Evolutionary conservation across 2,113 vertebrate genomes (phyloP).

Genomic region (Oryzias woworae): DNA sequence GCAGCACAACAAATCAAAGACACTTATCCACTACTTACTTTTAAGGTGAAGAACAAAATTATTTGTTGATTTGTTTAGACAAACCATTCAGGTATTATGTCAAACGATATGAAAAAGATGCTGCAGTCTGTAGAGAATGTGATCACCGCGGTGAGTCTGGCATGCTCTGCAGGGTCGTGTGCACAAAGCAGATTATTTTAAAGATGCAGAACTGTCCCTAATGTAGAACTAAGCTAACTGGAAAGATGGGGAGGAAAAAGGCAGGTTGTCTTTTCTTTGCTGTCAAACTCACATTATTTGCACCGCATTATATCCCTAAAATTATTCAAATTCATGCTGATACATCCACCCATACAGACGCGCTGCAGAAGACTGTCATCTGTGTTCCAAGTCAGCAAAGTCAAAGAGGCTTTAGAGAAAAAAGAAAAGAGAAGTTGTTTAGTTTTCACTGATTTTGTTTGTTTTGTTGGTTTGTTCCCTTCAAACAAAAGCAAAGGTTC

Average conservation of each 20-base stretch:
- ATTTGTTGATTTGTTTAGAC: slow-evolving; percentile 10
- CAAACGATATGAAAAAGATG: background rate
- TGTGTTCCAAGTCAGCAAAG: slow-evolving; percentile 40
- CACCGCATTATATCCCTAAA: slow-evolving; percentile 37
- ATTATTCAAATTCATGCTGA: slow-evolving; percentile 43
- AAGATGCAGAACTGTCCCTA: slow-evolving; percentile 40
- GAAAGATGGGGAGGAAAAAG: slow-evolving; percentile 2
- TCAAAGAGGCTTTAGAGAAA: slow-evolving; percentile 7
- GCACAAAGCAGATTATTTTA: slow-evolving; percentile 34
- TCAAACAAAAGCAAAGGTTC: too few relatives aligned
- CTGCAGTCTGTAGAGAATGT: background rate
- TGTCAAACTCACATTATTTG: slow-evolving; percentile 27
- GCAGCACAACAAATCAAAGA: background rate
- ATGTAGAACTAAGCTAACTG: slow-evolving; percentile 28
- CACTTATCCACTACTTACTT: background rate
- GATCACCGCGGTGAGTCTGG: background rate
- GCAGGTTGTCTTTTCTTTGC: background rate
- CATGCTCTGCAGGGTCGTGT: slow-evolving; percentile 15
- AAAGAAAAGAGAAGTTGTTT: slow-evolving; percentile 22
- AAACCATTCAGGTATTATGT: background rate
- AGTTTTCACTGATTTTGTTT: slow-evolving; percentile 33
- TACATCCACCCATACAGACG: slow-evolving; percentile 13
- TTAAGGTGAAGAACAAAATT: background rate
- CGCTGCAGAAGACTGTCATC: slow-evolving; percentile 24
- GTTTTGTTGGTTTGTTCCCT: slow-evolving; percentile 22